A percentile compares a stretch with the other conserved stretches of the same genome.
Evolutionary conservation across 2,888 invertebrate species (phyloP).

Genomic region (Acanthosoma haemorrhoidale): DNA sequence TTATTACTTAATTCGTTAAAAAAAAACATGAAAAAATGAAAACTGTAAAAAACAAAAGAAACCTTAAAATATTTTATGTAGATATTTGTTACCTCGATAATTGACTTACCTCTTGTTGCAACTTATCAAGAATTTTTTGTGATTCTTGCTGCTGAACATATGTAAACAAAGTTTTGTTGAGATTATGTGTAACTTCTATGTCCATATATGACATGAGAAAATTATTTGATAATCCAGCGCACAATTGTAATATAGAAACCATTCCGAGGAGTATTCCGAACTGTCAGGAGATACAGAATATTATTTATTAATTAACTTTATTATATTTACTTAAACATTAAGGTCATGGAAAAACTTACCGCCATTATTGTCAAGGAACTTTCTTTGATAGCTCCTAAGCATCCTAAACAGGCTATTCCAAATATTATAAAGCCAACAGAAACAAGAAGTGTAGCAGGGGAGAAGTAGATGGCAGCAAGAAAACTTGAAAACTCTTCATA

Average conservation of each 20-base stretch:
- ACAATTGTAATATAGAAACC: constrained; percentile 28
- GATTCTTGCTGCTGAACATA: background rate
- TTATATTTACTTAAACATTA: background rate
- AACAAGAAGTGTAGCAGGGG: constrained; percentile 39
- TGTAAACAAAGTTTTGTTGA: constrained; percentile 27
- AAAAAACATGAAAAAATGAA: no score
- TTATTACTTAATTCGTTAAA: no score
- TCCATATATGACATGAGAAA: constrained; percentile 16
- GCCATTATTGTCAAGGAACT: constrained; percentile 47
- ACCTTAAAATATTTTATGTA: no score
- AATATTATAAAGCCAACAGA: constrained; percentile 43
- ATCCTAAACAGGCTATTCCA: constrained; percentile 48
- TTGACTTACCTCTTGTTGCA: constrained; percentile 26
- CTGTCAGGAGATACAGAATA: constrained; percentile 14
- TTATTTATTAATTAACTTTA: background rate
- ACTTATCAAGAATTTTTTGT: constrained; percentile 19
- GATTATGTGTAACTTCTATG: constrained; percentile 7
- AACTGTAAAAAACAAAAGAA: no score
- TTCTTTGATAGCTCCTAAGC: constrained; percentile 49
- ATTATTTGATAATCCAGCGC: constrained; percentile 27
- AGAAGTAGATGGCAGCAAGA: constrained; percentile 38
- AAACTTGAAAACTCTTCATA: constrained; percentile 38
- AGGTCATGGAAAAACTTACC: constrained; percentile 37
- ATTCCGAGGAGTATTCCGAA: constrained; percentile 31
- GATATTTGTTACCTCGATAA: background rate